Base-by-base conservation (phyloP, 1,140 invertebrate genomes). In the Bathynomus jamesi region DNA sequence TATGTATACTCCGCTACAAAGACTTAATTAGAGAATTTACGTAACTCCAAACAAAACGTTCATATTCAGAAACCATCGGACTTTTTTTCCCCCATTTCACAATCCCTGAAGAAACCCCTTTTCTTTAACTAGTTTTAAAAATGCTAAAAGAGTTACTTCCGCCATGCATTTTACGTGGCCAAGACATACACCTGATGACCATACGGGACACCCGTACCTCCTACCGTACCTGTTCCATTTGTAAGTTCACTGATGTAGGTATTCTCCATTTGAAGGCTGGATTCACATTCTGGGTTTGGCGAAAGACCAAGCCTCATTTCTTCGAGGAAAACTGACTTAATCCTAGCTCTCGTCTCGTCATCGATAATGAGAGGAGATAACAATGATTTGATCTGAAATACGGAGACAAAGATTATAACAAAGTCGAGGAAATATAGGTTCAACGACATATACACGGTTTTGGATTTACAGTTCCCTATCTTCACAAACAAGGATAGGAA, bases 211-310 rank as follows among this genome's bases (percentile, higher is more conserved):
- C n/a, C n/a, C n/a, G n/a, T n/a, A n/a, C n/a, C n/a, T n/a, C n/a
- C n/a, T n/a, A n/a, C n/a, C 67, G 7, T 11, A 69, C 67, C 87
- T 78, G 84, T 85, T 66, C 87, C 87, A 81, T 88, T 82, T 21
- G 86, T 84, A 29, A 88, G 80, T 78, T 86, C 83, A 8, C 87
- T 84, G 32, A 89, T 84, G 73, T 85, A 89, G 2, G 88, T 89
- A 78, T 89, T 89, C 74, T 87, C 87, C 87, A 89, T 89, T 69
- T 86, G 85, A n/a, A 89, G 76, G 11, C 86, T 87, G 2, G 87
- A 88, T 69, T 79, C 69, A 66, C 79, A 79, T 0, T 82, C 75
- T 61, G 84, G 82, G 74, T 87, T 84, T 61, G 82, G 80, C 24
- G 60, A 40, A 65, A 88, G 85, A 3, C 87, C 88, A 30, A 84